Conservation (phyloP, 2,797 vertebrate species). For the Pteropus rufus region DNA sequence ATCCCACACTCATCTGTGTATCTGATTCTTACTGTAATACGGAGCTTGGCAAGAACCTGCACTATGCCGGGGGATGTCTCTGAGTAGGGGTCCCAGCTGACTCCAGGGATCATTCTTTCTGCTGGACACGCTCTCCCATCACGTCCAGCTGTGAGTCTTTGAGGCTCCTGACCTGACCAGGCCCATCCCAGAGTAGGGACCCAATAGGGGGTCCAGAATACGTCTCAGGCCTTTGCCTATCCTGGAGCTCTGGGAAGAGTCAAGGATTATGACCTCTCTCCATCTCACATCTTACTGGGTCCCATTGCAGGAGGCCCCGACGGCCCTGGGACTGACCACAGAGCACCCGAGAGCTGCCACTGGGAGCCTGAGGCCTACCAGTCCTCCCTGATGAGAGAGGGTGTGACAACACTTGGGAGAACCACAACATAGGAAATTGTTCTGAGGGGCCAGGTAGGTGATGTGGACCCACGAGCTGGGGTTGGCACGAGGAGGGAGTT, state of each 20-base stretch:
- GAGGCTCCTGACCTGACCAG: background rate
- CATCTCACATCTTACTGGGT: background rate
- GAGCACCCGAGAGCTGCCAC: background rate
- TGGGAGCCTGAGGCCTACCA: background rate
- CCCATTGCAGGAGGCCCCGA: background rate
- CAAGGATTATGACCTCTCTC: background rate
- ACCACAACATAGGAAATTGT: background rate
- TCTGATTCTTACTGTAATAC: background rate
- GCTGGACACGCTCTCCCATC: rapidly evolving
- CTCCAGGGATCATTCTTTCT: background rate
- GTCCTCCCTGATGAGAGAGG: background rate
- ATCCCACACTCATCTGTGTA: background rate
- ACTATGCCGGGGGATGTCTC: background rate
- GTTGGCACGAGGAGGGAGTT: background rate
- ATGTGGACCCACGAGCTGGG: background rate
- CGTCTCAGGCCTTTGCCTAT: background rate
- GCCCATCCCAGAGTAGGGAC: background rate
- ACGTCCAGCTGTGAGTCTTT: background rate
- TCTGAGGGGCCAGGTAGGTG: background rate
- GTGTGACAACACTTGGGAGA: background rate
- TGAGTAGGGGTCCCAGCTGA: rapidly evolving
- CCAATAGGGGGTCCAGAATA: background rate
- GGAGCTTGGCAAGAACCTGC: background rate
- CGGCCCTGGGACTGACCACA: background rate
- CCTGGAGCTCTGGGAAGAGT: background rate